Conservation (phyloP, 2,888 invertebrate genomes). For the Noctua pronuba region DNA sequence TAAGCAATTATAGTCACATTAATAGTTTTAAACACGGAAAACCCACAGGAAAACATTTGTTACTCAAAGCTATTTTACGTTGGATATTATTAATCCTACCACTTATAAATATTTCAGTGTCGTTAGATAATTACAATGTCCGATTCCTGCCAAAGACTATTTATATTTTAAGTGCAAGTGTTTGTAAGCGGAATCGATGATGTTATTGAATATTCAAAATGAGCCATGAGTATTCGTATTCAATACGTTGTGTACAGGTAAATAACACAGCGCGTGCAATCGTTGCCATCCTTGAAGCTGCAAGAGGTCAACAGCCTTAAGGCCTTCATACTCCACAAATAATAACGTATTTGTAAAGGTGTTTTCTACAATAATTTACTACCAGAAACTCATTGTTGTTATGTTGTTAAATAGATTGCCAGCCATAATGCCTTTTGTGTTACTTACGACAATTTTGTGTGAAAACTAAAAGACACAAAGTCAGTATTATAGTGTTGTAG, state of each 20-base stretch:
- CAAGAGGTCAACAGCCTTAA: constrained; percentile 71
- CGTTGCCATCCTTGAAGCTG: constrained; percentile 69
- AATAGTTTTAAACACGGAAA: background rate
- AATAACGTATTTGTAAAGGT: constrained; percentile 73
- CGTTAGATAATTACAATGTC: constrained; percentile 22
- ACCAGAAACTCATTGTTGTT: constrained; percentile 63
- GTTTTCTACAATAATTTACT: constrained; percentile 69
- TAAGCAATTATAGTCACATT: background rate
- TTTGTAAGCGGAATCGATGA: constrained; percentile 50
- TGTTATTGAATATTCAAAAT: constrained; percentile 66
- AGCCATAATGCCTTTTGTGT: constrained; percentile 52
- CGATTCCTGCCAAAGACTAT: constrained; percentile 21
- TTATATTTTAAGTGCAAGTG: constrained; percentile 58
- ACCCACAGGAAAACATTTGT: background rate
- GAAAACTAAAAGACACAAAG: constrained; percentile 48
- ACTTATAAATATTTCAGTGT: background rate
- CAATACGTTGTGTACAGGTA: constrained; percentile 64
- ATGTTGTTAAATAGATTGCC: constrained; percentile 61
- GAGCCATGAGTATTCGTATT: constrained; percentile 66
- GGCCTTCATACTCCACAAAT: constrained; percentile 72
- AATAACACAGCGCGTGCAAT: constrained; percentile 65
- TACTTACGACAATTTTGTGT: constrained; percentile 46
- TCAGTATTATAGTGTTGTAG: constrained; percentile 43
- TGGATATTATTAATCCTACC: background rate
- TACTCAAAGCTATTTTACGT: background rate